Evolutionary conservation across 2,888 invertebrate genomes (phyloP).

Genomic region (Linyphia triangularis): DNA sequence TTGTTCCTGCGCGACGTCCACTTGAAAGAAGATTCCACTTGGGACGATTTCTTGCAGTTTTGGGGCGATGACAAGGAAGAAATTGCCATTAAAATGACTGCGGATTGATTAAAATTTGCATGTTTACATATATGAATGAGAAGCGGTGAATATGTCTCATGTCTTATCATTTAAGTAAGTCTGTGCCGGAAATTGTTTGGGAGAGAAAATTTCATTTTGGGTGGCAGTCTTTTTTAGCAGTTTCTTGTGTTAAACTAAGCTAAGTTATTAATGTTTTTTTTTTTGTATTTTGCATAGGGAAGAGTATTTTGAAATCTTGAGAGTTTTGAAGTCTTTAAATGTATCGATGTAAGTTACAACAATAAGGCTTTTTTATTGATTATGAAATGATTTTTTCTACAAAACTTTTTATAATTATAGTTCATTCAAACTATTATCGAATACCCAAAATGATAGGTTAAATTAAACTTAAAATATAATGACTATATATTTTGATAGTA

Average conservation of each 20-base stretch:
- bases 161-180: neutral
- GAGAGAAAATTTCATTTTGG: neutral
- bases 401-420: no score
- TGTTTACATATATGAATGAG: conserved; percentile 4
- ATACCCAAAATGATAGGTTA: no score
- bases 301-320: neutral
- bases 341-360: no score
- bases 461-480: no score
- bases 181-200: neutral
- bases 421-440: no score
- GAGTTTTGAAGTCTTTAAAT: neutral
- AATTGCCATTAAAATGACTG: conserved; percentile 46
- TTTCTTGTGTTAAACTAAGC: neutral
- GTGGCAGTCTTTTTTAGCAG: neutral
- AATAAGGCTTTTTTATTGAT: no score
- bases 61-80: conserved; percentile 5
- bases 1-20: neutral
- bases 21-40: neutral
- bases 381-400: no score
- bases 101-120: conserved; percentile 47
- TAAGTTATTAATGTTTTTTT: neutral
- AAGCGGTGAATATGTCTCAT: neutral
- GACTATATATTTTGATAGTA: no score
- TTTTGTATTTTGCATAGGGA: neutral
- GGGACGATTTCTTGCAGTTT: neutral